Percentiles rank a stretch among this genome's conserved stretches.
Evolutionary conservation across 2,113 vertebrate species (phyloP).

Genomic region (Narcine bancroftii): DNA sequence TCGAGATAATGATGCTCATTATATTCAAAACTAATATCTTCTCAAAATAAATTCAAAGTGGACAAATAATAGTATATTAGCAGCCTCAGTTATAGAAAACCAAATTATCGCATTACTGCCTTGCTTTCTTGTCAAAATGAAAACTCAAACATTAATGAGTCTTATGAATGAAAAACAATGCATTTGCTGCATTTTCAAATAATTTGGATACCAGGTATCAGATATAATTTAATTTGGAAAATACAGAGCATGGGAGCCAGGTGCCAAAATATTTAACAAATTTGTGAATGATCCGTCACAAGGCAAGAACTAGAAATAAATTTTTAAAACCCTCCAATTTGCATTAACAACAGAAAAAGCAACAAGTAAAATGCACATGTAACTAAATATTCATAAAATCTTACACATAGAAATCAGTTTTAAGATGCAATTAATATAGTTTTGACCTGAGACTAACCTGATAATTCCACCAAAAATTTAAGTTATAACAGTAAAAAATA

Average conservation of each 20-base stretch:
- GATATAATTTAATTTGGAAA: neutral
- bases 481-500: neutral
- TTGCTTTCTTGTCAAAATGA: neutral
- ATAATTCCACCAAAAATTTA: neutral
- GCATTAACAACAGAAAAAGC: neutral
- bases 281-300: neutral
- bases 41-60: neutral
- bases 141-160: neutral
- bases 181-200: neutral
- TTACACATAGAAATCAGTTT: neutral
- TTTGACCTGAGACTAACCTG: neutral
- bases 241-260: neutral
- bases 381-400: neutral
- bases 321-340: neutral
- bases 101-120: neutral
- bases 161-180: neutral
- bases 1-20: neutral
- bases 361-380: neutral
- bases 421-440: neutral
- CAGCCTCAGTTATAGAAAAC: neutral
- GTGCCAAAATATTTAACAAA: neutral
- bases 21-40: neutral
- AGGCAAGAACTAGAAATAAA: neutral
- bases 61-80: neutral
- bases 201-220: neutral